Percentiles rank a stretch among this genome's conserved stretches.
These are phyloP conservation scores for Menidia beryllina DNA, from an alignment of 2,113 vertebrate species.

Conservation along the genomic window DNA sequence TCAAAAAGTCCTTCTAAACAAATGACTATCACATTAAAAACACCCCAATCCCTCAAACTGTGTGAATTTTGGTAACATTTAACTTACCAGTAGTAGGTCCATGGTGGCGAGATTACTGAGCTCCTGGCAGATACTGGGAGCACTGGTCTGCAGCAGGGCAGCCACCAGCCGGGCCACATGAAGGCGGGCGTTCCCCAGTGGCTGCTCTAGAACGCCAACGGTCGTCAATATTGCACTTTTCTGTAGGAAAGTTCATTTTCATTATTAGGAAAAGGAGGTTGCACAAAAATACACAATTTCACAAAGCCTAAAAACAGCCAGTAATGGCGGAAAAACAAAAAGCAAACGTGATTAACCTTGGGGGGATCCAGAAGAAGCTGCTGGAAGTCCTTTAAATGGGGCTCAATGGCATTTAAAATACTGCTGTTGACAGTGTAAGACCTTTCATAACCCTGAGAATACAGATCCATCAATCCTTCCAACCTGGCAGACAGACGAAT, in stretches of 20 bases:
- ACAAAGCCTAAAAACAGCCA: not conserved
- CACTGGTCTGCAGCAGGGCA: conserved; percentile 90
- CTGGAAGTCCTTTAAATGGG: conserved; percentile 95
- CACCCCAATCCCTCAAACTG: no score
- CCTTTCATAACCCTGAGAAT: conserved; percentile 96
- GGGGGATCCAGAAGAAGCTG: conserved; percentile 93
- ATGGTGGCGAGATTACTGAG: conserved; percentile 92
- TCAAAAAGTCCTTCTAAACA: not conserved
- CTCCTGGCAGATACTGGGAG: conserved; percentile 90
- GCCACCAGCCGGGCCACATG: conserved; percentile 92
- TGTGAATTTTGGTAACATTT: no score
- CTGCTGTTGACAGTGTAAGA: conserved; percentile 90
- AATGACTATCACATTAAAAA: not conserved
- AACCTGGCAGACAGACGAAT: conserved; percentile 79
- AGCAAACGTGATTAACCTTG: conserved; percentile 82
- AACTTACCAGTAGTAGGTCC: conserved; percentile 91
- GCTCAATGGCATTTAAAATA: conserved; percentile 91
- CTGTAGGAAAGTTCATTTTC: conserved; percentile 65
- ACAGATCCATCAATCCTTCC: conserved; percentile 94
- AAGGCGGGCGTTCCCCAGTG: conserved; percentile 92
- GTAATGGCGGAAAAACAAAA: no score
- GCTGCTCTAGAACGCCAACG: conserved; percentile 93
- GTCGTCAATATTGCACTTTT: conserved; percentile 94
- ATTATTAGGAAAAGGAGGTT: not conserved
- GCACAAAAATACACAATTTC: not conserved